Base-by-base conservation (phyloP, 2,888 invertebrate species). In the Salticus scenicus region DNA sequence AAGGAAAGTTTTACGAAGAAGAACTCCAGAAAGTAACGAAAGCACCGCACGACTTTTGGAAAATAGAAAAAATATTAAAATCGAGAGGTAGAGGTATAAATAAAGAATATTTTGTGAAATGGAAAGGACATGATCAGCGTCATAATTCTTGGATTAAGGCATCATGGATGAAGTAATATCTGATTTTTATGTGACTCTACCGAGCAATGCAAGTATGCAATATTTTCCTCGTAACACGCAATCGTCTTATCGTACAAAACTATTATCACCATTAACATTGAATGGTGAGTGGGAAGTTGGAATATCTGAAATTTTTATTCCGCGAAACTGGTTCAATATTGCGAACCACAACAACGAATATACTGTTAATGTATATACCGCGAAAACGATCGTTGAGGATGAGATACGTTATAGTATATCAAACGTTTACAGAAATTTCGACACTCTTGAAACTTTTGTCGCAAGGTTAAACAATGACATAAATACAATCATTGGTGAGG, bases 161-260 rank as follows among this genome's bases (percentile, higher is more conserved):
- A 47, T 2, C 7, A 47, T 47, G 47, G 47, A 4, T 37, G 4
- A 4, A 7, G 37, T 7, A 37, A 1, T 28, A 17, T 10, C 30
- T 1, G 69, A 71, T 4, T 85, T 85, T 27, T 89, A 88, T 73
- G 31, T 89, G 0, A 89, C 88, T 0, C 69, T 90, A 5, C 87
- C 88, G n/a, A 88, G 88, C 33, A 89, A 90, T 71, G 88, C 88
- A 27, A 89, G 88, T 10, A 88, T 89, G 86, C 0, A 79, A 5
- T 89, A 89, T 72, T 90, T 88, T 78, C 89, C 89, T 0, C 70
- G 88, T 47, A 90, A 90, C 83, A 90, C 87, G 4, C 88, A 89
- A 27, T 72, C 89, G 12, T 75, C 87, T 33, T 90, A 87, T 79
- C 84, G 57, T 64, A 90, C 89, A 1, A 89, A 89, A 31, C 66